A percentile compares a stretch with the other conserved stretches of the same genome.
Evolutionary conservation across 1,140 invertebrate genomes (phyloP).

Genomic region (Meloidogyne hapla): DNA sequence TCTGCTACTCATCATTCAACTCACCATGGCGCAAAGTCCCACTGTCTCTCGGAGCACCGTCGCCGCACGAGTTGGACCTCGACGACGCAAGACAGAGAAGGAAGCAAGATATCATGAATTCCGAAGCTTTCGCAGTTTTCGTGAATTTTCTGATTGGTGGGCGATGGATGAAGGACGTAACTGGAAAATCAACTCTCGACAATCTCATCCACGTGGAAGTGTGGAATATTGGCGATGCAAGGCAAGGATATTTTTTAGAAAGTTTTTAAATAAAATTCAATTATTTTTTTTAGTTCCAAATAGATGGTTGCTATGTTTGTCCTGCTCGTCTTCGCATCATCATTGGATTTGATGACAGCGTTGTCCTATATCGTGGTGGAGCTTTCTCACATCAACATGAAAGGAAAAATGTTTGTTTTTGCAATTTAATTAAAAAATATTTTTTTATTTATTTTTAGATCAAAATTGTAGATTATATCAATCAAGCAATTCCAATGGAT

Average conservation of each 20-base stretch:
- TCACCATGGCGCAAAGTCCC: neutral
- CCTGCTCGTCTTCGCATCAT: neutral
- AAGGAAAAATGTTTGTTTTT: neutral
- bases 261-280: neutral
- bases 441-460: neutral
- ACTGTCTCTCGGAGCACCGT: neutral
- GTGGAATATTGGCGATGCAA: neutral
- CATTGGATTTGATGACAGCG: neutral
- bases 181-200: neutral
- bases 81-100: neutral
- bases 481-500: neutral
- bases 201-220: constrained; percentile 1
- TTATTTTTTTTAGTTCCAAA: neutral
- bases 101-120: neutral
- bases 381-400: neutral
- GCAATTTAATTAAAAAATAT: neutral
- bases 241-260: neutral
- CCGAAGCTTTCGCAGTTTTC: neutral
- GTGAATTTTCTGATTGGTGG: neutral
- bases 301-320: neutral
- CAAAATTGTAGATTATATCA: neutral
- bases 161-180: neutral
- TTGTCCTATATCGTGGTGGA: neutral
- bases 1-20: neutral
- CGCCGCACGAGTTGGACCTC: neutral